Percentiles rank a stretch among this genome's conserved stretches.
Evolutionary conservation across 2,797 vertebrate genomes (phyloP).

Genomic region (Epinephelus awoara): DNA sequence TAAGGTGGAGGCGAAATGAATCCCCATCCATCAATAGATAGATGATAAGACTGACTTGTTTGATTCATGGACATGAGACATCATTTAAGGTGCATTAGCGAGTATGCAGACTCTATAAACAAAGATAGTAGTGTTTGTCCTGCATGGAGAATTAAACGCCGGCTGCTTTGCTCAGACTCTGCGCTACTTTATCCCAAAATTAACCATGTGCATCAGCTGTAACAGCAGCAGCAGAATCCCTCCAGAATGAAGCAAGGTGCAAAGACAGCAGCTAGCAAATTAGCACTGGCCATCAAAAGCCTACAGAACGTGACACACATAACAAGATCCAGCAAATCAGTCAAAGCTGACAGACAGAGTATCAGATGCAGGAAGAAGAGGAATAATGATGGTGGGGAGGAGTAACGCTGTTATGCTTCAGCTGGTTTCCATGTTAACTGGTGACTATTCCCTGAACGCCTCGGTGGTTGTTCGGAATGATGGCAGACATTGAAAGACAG

Average conservation of each 20-base stretch:
- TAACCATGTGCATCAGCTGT: constrained; percentile 14
- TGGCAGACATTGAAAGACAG: background rate
- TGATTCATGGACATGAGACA: background rate
- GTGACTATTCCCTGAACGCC: constrained; percentile 26
- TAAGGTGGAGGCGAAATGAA: constrained; percentile 45
- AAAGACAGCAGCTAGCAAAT: constrained; percentile 31
- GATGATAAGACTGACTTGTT: constrained; percentile 6
- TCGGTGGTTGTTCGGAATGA: constrained; percentile 22
- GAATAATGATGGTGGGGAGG: constrained; percentile 37
- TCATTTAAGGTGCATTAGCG: constrained; percentile 10
- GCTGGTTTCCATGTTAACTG: constrained; percentile 33
- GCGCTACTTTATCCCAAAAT: constrained; percentile 14
- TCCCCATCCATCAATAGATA: constrained; percentile 28
- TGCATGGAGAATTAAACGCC: background rate
- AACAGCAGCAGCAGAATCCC: background rate
- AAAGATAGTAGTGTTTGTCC: constrained; percentile 3
- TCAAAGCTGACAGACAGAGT: constrained; percentile 48
- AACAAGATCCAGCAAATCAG: constrained; percentile 48
- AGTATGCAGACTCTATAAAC: constrained; percentile 10
- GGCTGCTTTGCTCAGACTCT: constrained; percentile 18
- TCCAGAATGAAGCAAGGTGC: background rate
- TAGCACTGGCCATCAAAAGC: constrained; percentile 48
- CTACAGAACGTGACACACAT: constrained; percentile 32
- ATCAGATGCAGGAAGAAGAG: constrained; percentile 29
- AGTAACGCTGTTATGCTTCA: constrained; percentile 24